A percentile compares a stretch with the other conserved stretches of the same genome.
Conservation (phyloP, 2,888 invertebrate species). For the Endomychus coccineus region DNA sequence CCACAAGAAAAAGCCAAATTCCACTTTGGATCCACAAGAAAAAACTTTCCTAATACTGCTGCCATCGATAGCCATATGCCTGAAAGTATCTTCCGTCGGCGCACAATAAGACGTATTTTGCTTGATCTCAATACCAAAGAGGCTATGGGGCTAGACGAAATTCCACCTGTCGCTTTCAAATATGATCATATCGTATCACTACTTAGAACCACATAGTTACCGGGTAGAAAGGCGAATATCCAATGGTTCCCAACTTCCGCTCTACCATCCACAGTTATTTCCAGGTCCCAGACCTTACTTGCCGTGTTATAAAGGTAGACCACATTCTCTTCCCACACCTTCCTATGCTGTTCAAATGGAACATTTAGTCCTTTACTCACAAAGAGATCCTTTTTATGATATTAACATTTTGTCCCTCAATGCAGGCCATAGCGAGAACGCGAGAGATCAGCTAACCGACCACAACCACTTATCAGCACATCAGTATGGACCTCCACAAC, state of each 20-base stretch:
- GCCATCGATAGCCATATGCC: too few relatives aligned
- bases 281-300: conserved; percentile 33
- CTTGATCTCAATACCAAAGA: too few relatives aligned
- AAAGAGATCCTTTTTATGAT: conserved; percentile 70
- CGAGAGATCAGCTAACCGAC: conserved; percentile 45
- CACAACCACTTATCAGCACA: conserved; percentile 46
- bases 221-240: conserved; percentile 51
- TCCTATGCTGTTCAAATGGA: conserved; percentile 77
- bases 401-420: conserved; percentile 41
- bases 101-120: too few relatives aligned
- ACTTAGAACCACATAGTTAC: conserved; percentile 50
- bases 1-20: too few relatives aligned
- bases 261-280: conserved; percentile 35
- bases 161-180: too few relatives aligned
- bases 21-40: too few relatives aligned
- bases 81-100: too few relatives aligned
- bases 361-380: conserved; percentile 70
- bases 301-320: conserved; percentile 38
- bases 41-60: too few relatives aligned
- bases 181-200: too few relatives aligned
- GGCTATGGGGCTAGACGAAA: too few relatives aligned
- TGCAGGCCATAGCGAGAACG: conserved; percentile 37
- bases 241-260: conserved; percentile 41
- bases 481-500: conserved; percentile 41
- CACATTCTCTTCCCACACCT: conserved; percentile 48